Base-by-base conservation (phyloP, 2,113 vertebrate genomes). In the Melierax canorus region DNA sequence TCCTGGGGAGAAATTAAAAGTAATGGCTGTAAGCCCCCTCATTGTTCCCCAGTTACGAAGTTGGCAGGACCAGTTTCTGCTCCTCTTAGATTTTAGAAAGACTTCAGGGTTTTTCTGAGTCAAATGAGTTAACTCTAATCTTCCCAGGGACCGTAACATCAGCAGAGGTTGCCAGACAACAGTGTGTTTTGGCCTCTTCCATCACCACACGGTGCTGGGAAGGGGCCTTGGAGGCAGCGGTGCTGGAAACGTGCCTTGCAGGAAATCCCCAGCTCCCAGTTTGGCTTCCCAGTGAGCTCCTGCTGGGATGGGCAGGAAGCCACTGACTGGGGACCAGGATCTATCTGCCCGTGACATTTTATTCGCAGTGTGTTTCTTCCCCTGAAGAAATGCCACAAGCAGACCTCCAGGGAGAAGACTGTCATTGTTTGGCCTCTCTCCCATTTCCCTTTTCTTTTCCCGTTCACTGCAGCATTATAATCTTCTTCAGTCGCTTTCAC, bases 21-120 rank as follows among this genome's bases (percentile, higher is more conserved):
- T 15, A 4, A 21, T 30, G 0, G 0, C 60, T 73, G 12, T 55
- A 64, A 41, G 15, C 9, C 23, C 14, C 15, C 26, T 90, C 29
- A 24, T 7, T 46, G 7, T 45, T 69, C 3, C 9, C 14, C 21
- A 22, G 30, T 81, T 76, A 78, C 1, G 3, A 60, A 32, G 29
- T 5, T 80, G 34, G 48, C 27, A 73, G 48, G 58, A 36, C 12
- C 51, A 15, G 23, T 23, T 88, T 94, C 69, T 74, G n/a, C 20
- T 83, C 15, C 32, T 63, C 16, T 86, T 58, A 53, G 3, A 3
- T 39, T 88, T 77, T 80, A 63, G 41, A 86, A 56, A 63, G 26
- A 23, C 63, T 66, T 88, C 17, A 39, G 22, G 5, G 7, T 32
- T 68, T 75, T 92, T 90, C 41, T 82, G 38, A 77, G 53, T 43